Percentiles rank a stretch among this genome's conserved stretches.
Evolutionary conservation across 2,113 vertebrate genomes (phyloP).

Genomic region (Ammodytes dubius): DNA sequence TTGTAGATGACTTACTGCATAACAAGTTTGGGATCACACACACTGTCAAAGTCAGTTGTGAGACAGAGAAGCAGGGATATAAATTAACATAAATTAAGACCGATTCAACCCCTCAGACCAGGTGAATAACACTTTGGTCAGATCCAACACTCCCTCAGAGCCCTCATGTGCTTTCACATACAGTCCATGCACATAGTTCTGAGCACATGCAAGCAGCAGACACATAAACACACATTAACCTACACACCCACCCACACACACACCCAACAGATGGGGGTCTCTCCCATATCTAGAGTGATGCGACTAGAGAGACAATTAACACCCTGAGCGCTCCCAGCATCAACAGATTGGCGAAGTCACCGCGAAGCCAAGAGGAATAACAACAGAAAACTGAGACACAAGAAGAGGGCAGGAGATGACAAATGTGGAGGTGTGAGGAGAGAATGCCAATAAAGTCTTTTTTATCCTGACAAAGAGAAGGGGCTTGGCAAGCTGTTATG

Average conservation of each 20-base stretch:
- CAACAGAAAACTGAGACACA: constrained; percentile 52
- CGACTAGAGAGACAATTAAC: constrained; percentile 72
- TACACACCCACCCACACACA: constrained; percentile 38
- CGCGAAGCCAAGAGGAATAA: constrained; percentile 65
- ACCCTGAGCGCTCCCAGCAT: constrained; percentile 57
- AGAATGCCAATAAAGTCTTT: constrained; percentile 30
- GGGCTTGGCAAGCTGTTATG: constrained; percentile 30
- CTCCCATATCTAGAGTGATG: constrained; percentile 56
- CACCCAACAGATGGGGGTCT: constrained; percentile 67
- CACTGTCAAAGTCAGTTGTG: constrained; percentile 16
- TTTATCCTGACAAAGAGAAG: constrained; percentile 39
- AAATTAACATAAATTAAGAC: too few species aligned
- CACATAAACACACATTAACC: constrained; percentile 46
- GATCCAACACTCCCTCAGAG: constrained; percentile 34
- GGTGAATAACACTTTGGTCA: constrained; percentile 55
- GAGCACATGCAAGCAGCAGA: constrained; percentile 27
- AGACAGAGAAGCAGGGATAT: neutral
- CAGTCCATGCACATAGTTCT: constrained; percentile 20
- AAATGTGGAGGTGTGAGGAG: constrained; percentile 61
- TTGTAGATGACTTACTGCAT: neutral
- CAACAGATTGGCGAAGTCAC: constrained; percentile 71
- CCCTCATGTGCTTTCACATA: constrained; percentile 40
- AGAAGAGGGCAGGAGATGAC: constrained; percentile 43
- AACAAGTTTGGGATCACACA: constrained; percentile 19
- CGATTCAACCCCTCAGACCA: neutral